Conservation (phyloP, 2,797 vertebrate genomes). For the Sebastes cheni region DNA sequence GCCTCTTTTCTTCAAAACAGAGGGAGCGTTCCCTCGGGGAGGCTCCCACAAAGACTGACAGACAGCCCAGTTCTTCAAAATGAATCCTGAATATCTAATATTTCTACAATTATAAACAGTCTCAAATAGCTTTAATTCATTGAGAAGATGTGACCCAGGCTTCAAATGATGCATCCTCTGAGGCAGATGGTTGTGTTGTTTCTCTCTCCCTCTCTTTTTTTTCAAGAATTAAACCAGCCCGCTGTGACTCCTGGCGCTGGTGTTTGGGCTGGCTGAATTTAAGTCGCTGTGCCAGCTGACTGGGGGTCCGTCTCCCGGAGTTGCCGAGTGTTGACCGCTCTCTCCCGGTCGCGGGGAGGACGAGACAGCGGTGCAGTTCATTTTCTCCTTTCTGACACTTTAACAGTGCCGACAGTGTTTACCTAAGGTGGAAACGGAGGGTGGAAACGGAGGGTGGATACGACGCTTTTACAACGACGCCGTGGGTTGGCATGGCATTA, state of each 20-base stretch:
- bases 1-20: constrained; percentile 47
- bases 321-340: neutral
- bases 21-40: constrained; percentile 13
- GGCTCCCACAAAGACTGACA: constrained; percentile 42
- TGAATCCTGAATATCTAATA: constrained; percentile 42
- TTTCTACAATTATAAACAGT: constrained; percentile 36
- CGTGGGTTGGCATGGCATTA: no score
- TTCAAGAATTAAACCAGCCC: neutral
- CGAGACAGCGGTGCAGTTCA: neutral
- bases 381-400: neutral
- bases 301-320: neutral
- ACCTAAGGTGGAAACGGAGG: neutral
- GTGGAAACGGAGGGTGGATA: neutral
- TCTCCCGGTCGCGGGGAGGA: neutral
- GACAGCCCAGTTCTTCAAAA: constrained; percentile 32
- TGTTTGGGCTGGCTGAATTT: neutral
- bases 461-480: neutral
- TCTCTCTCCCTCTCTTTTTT: neutral
- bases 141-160: constrained; percentile 24
- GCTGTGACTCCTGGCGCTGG: neutral
- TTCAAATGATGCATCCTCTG: constrained; percentile 25
- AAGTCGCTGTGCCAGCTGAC: neutral
- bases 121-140: constrained; percentile 26
- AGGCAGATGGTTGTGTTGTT: constrained; percentile 20
- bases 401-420: neutral